phyloP scores from a whole-genome alignment of 2,888 invertebrate species.

The Andrena hattorfiana region DNA sequence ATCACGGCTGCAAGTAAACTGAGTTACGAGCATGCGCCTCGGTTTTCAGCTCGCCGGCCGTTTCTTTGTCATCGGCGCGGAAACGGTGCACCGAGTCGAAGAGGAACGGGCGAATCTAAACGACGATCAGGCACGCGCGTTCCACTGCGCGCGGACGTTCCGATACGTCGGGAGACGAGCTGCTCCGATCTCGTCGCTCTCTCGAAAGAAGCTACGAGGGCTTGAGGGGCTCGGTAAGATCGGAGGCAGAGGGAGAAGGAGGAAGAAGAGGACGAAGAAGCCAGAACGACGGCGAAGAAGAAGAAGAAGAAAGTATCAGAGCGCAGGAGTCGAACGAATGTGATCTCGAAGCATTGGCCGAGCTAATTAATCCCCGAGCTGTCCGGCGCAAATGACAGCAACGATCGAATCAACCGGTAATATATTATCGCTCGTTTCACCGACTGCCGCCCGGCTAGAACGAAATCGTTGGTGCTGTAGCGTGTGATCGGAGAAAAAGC shows the following conservation, averaged over 20 bases:
- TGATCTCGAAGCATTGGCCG: conserved; percentile 67
- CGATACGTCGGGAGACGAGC: conserved; percentile 69
- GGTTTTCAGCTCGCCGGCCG: conserved; percentile 47
- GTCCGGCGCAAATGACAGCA: conserved; percentile 75
- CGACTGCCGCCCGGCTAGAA: conserved; percentile 62
- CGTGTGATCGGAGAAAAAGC: conserved; percentile 50
- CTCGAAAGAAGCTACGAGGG: conserved; percentile 46
- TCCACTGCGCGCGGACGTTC: conserved; percentile 66
- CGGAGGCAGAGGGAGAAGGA: conserved; percentile 3
- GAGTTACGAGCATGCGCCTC: conserved; percentile 67
- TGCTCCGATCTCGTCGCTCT: conserved; percentile 50
- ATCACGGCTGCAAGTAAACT: conserved; percentile 70
- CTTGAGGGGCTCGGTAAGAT: background rate
- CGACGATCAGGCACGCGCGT: conserved; percentile 74
- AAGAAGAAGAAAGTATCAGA: conserved; percentile 53
- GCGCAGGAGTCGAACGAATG: conserved; percentile 61
- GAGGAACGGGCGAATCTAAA: conserved; percentile 66
- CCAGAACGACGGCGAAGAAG: conserved; percentile 10
- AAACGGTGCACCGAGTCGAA: conserved; percentile 54
- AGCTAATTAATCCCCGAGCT: conserved; percentile 74
- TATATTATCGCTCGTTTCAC: conserved; percentile 74
- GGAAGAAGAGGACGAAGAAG: background rate
- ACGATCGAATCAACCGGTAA: conserved; percentile 73
- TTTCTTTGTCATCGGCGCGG: conserved; percentile 69
- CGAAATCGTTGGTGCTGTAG: conserved; percentile 56